phyloP scores from a whole-genome alignment of 2,113 vertebrate genomes.

The Scalopus aquaticus region DNA sequence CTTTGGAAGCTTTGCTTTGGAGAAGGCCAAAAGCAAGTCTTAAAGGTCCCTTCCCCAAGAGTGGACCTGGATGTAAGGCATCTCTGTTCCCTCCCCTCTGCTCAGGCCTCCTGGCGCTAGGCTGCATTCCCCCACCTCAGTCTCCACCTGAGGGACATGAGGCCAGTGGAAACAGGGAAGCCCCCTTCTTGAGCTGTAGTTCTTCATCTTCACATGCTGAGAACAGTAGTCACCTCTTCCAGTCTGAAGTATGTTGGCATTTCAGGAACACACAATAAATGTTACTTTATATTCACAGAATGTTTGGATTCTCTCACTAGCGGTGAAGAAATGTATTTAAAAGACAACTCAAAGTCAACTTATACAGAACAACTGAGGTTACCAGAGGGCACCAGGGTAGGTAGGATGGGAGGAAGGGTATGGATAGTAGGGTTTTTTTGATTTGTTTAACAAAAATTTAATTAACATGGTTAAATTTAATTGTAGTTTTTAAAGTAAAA shows the following conservation, averaged over 20 bases:
- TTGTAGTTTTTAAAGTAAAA: constrained; percentile 8
- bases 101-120: background rate
- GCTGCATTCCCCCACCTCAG: background rate
- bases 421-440: no score
- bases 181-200: background rate
- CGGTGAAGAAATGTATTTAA: background rate
- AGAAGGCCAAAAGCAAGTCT: background rate
- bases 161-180: background rate
- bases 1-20: no score
- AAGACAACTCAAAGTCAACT: background rate
- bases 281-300: background rate
- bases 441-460: no score
- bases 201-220: background rate
- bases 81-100: accelerated
- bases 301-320: background rate
- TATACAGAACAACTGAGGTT: no score
- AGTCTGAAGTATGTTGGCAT: background rate
- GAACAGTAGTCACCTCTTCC: background rate
- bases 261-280: background rate
- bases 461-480: background rate
- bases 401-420: no score
- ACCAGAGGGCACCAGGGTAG: no score
- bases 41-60: background rate
- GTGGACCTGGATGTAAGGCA: background rate
- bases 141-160: background rate